Conservation (phyloP, 2,113 vertebrate species). For the Gnathonemus longibarbis region DNA sequence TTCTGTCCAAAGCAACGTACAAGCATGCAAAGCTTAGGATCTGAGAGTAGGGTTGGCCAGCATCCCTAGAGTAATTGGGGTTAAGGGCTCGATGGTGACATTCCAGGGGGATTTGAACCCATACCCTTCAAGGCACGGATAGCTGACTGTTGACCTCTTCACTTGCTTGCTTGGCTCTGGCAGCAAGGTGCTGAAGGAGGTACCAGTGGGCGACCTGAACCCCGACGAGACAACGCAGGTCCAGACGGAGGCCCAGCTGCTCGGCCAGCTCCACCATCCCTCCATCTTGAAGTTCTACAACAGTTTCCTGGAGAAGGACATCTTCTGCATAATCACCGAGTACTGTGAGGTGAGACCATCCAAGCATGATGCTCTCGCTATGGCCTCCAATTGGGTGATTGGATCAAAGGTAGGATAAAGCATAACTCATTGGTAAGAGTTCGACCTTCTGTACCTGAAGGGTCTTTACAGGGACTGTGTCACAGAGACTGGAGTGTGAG, state of each 20-base stretch:
- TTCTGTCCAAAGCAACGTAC: background rate
- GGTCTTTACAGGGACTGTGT: background rate
- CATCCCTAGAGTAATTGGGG: background rate
- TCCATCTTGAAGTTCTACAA: conserved; percentile 73
- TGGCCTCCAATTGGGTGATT: background rate
- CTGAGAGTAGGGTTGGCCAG: background rate
- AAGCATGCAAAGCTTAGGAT: background rate
- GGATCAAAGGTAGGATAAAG: background rate
- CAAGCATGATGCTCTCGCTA: background rate
- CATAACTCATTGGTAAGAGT: background rate
- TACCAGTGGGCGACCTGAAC: conserved; percentile 65
- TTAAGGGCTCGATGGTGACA: background rate
- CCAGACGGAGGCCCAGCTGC: conserved; percentile 71
- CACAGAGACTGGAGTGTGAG: background rate
- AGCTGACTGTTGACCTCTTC: background rate
- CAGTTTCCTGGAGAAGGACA: conserved; percentile 70
- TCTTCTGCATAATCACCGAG: conserved; percentile 79
- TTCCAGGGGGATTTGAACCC: background rate
- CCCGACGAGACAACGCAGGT: conserved; percentile 75
- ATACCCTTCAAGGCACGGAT: background rate
- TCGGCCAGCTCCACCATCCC: conserved; percentile 74
- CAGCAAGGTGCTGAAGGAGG: conserved; percentile 79
- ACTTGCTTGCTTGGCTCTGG: conserved; percentile 5
- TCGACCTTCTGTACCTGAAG: background rate
- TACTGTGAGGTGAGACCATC: conserved; percentile 72